phyloP scores from a whole-genome alignment of 2,113 vertebrate genomes.

The Hydrolagus affinis region DNA sequence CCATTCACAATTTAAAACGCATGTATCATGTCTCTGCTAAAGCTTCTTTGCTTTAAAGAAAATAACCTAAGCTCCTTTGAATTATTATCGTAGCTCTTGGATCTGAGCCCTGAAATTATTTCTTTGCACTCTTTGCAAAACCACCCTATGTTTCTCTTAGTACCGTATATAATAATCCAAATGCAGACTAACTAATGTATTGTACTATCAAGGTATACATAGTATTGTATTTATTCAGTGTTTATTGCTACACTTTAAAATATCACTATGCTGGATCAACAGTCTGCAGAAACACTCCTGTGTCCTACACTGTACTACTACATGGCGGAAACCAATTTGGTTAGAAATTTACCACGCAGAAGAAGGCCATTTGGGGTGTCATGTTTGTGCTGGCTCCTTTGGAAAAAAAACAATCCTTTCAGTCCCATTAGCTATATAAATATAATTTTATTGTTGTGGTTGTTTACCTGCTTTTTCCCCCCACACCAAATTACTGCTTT shows the following conservation, averaged over 20 bases:
- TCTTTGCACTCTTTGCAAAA: background rate
- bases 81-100: background rate
- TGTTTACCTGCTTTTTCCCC: too few species aligned
- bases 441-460: too few species aligned
- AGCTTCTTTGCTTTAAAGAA: constrained; percentile 4
- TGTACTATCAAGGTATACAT: background rate
- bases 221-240: too few species aligned
- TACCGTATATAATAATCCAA: background rate
- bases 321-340: too few species aligned
- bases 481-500: too few species aligned
- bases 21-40: background rate
- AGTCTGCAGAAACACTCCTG: too few species aligned
- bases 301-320: too few species aligned
- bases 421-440: too few species aligned
- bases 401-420: too few species aligned
- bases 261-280: background rate
- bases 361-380: too few species aligned
- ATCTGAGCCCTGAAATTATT: constrained; percentile 14
- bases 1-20: background rate
- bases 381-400: too few species aligned
- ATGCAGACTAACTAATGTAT: background rate
- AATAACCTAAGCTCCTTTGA: background rate
- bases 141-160: background rate
- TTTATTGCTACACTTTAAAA: constrained; percentile 3
- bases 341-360: too few species aligned